Base-by-base conservation (phyloP, 2,113 vertebrate species). In the Pipra filicauda region DNA sequence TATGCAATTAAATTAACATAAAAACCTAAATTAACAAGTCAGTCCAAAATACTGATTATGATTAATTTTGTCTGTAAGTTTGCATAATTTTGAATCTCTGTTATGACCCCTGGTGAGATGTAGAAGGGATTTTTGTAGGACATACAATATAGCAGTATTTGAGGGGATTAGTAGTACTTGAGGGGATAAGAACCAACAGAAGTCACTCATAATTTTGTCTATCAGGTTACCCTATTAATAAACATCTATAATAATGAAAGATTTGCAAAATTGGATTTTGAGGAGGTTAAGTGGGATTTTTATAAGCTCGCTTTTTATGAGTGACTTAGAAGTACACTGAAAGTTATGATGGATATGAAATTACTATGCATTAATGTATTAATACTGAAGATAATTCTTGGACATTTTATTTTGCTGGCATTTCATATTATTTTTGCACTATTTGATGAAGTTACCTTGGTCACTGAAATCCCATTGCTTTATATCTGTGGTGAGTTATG, bases 11-110 rank as follows among this genome's bases (percentile, higher is more conserved):
- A 96, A 92, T 93, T 77, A 91, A 58, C 44, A 86, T 70, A 75
- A 92, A 85, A 7, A 9, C 27, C 24, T 91, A 92, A 88, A 91
- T 89, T 89, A 96, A 89, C 58, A 85, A 62, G n/a, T 48, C 46
- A 74, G 8, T 88, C 91, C 51, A 90, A 91, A 77, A 64, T 77
- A 10, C 49, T 95, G 46, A 81, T 85, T 87, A 57, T 70, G 62
- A 91, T 92, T 90, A 62, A 86, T 94, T 94, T 91, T 86, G 30
- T 93, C 83, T 85, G 61, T 85, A 91, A 78, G 6, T 95, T 52
- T 95, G 20, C 62, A 66, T 88, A 61, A 85, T 71, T 91, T 51
- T 79, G 43, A 73, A 71, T 83, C 27, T 70, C 62, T 86, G 31
- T 55, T 77, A 67, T 90, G 85, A 88, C 79, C 39, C 52, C 61